Evolutionary conservation across 1,140 invertebrate species (phyloP).

Genomic region (Drosophila orosa): DNA sequence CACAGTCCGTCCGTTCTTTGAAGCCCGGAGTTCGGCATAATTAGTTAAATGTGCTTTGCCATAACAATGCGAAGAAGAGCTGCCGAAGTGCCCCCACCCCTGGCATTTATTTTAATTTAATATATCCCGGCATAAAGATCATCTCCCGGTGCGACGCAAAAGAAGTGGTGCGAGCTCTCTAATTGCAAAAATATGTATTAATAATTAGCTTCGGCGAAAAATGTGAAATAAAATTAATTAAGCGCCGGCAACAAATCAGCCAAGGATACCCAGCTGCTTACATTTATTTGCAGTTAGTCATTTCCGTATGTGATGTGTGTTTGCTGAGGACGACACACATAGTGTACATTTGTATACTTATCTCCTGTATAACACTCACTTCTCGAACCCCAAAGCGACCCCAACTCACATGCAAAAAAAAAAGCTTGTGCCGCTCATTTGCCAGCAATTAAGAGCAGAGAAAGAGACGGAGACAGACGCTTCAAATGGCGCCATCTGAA

Average conservation of each 20-base stretch:
- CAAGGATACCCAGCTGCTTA: slow-evolving; percentile 52
- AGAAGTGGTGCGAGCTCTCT: slow-evolving; percentile 19
- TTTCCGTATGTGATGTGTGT: slow-evolving; percentile 51
- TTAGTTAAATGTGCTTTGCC: slow-evolving; percentile 79
- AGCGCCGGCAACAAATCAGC: slow-evolving; percentile 35
- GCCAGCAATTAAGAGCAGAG: slow-evolving; percentile 75
- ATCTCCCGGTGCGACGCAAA: not conserved
- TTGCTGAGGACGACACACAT: slow-evolving; percentile 21
- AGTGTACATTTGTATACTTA: not conserved
- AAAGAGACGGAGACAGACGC: slow-evolving; percentile 48
- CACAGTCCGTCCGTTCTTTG: slow-evolving; percentile 55
- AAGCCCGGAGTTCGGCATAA: slow-evolving; percentile 69
- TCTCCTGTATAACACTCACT: slow-evolving; percentile 10
- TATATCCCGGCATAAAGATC: slow-evolving; percentile 51
- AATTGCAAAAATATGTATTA: slow-evolving; percentile 38
- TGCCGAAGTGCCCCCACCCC: not conserved
- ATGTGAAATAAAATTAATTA: slow-evolving; percentile 73
- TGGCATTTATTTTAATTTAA: slow-evolving; percentile 45
- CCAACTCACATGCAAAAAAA: slow-evolving; percentile 29
- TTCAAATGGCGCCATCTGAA: slow-evolving; percentile 61
- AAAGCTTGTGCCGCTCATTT: slow-evolving; percentile 68
- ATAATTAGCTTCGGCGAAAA: slow-evolving; percentile 50
- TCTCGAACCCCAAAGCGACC: slow-evolving; percentile 8
- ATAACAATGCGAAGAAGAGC: slow-evolving; percentile 61
- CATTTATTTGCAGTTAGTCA: slow-evolving; percentile 76